Conservation (phyloP, 2,113 vertebrate species). For the Murina feae region DNA sequence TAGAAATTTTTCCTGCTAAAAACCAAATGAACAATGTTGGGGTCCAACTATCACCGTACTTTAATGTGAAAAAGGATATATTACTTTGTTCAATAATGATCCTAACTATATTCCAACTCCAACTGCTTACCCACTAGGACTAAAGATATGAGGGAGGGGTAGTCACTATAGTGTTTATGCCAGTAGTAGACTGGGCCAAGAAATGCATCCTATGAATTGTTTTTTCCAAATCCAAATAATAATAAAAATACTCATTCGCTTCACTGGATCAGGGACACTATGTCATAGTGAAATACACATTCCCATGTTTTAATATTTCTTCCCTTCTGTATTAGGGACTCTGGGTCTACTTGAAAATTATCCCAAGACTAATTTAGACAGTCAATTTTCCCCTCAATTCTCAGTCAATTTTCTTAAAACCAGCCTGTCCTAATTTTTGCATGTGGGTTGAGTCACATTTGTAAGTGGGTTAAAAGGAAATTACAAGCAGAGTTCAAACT, state of each 20-base stretch:
- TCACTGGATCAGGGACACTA: background rate
- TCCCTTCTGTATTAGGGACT: background rate
- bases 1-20: background rate
- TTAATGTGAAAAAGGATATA: conserved; percentile 36
- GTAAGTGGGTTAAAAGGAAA: background rate
- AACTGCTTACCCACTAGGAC: conserved; percentile 45
- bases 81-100: conserved; percentile 49
- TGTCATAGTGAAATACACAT: background rate
- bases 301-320: background rate
- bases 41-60: conserved; percentile 23
- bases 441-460: background rate
- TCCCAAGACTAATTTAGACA: background rate
- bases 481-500: background rate
- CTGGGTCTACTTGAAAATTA: background rate
- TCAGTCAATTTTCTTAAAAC: background rate
- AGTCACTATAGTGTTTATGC: background rate
- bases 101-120: conserved; percentile 26
- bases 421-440: background rate
- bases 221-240: conserved; percentile 9
- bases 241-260: conserved; percentile 24
- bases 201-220: background rate
- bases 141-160: background rate
- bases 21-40: conserved; percentile 18
- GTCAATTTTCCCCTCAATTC: background rate
- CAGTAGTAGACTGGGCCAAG: conserved; percentile 33